Percentiles rank a stretch among this genome's conserved stretches.
These are phyloP conservation scores for Arion vulgaris DNA, from an alignment of 1,140 invertebrate species.

Conservation along the genomic window DNA sequence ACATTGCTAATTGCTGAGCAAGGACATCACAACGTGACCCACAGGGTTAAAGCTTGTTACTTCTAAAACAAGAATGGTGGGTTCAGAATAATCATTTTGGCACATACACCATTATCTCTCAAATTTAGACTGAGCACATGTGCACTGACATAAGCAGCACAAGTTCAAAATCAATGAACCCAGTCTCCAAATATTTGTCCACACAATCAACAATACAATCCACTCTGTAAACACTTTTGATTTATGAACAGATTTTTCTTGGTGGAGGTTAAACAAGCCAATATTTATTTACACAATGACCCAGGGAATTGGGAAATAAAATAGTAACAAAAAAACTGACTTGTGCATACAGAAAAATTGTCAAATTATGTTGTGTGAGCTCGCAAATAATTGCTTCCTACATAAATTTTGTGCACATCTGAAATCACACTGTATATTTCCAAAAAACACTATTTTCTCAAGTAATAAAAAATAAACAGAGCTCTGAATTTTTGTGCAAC, in stretches of 20 bases:
- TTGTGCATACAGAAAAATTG: neutral
- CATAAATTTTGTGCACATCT: neutral
- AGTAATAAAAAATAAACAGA: too few species aligned
- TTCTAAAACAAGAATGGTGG: neutral
- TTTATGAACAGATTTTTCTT: neutral
- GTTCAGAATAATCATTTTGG: neutral
- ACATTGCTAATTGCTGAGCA: too few species aligned
- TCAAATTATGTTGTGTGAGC: too few species aligned
- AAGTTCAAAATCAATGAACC: neutral
- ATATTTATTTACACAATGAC: neutral
- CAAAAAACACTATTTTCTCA: too few species aligned
- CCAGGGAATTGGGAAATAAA: neutral
- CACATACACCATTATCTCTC: neutral
- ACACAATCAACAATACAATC: neutral
- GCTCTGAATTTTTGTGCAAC: too few species aligned
- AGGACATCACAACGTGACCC: too few species aligned
- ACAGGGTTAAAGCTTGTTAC: too few species aligned
- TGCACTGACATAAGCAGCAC: too few species aligned
- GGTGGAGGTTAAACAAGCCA: neutral
- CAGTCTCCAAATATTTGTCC: neutral
- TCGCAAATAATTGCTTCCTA: too few species aligned
- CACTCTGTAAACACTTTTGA: neutral
- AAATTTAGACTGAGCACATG: neutral
- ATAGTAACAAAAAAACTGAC: neutral
- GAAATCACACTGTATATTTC: too few species aligned